A percentile compares a stretch with the other conserved stretches of the same genome.
These are phyloP conservation scores for Omphaloscelis lunosa DNA, from an alignment of 2,888 invertebrate species.

Conservation along the genomic window DNA sequence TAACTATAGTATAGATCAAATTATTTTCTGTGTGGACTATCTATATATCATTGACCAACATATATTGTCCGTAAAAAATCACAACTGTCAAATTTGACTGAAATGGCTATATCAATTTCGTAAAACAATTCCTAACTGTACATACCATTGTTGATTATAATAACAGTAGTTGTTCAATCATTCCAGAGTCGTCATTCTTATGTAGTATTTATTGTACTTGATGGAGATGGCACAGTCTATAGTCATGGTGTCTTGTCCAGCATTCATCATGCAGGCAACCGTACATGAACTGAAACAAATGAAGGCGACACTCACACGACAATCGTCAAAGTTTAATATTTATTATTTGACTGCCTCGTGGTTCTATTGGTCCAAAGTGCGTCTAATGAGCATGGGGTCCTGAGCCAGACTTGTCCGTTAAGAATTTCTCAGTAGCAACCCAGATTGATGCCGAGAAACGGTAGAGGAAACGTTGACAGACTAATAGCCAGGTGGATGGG, in stretches of 20 bases:
- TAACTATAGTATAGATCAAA: no score
- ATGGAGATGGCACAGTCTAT: neutral
- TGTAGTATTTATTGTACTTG: rapidly evolving
- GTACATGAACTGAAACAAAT: slow-evolving; percentile 16
- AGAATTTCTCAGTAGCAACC: neutral
- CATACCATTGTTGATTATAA: neutral
- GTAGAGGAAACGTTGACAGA: no score
- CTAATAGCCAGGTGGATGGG: no score
- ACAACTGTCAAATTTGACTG: neutral
- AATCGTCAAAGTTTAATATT: neutral
- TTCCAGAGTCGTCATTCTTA: neutral
- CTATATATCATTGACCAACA: no score
- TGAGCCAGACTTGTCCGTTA: neutral
- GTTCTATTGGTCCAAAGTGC: neutral
- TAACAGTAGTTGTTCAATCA: neutral
- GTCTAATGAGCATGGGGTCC: neutral
- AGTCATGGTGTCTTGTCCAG: neutral
- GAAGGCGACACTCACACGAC: neutral
- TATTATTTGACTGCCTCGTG: neutral
- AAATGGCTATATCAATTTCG: neutral
- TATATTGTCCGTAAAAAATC: neutral
- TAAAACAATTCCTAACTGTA: neutral
- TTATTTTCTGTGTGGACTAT: no score
- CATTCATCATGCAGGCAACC: slow-evolving; percentile 5
- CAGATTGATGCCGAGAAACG: neutral